Base-by-base conservation (phyloP, 1,140 invertebrate species). In the Penaeus chinensis region DNA sequence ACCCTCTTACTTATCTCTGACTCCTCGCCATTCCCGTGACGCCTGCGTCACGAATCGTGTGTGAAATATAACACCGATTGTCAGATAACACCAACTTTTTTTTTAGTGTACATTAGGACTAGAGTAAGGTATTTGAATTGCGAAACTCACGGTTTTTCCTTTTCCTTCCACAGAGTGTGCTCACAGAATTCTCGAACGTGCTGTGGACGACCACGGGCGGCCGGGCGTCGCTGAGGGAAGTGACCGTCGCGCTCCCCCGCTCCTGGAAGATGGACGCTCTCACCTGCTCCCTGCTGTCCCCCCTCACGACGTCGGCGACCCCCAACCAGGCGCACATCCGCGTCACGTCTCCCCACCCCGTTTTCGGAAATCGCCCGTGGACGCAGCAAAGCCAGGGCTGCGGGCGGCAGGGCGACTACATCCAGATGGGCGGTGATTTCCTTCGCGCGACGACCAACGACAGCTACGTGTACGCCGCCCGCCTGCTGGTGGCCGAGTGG, bases 401-500 rank as follows among this genome's bases (percentile, higher is more conserved):
- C 90, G 94, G 94, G 13, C 91, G 93, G 88, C 92, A 92, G 7
- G 94, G 94, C 0, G 94, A 95, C 91, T 94, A 94, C 90, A 94
- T 95, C 22, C 94, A 93, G 90, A 81, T 94, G 16, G 93, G 93
- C 71, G 93, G 93, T 42, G 90, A 92, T 74, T 91, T 92, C 82
- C 90, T 93, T 19, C 89, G 89, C 16, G 54, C 85, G 63, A 90
- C 65, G 90, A 94, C 94, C 92, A 63, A 92, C 93, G 89, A 91
- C 92, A 63, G 84, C 65, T 88, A 90, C 54, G 63, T 82, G 27
- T 79, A 87, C 65, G 88, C 87, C 24, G 87, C 89, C 37, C 92
- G 93, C 87, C 91, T 92, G 24, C 91, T 96, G 27, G 92, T 95
- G 10, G 94, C 93, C 87, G 94, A 95, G 91, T 96, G 95, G 93